Conservation (phyloP, 30 jellyfish, hydroid and myxozoan species). For the Hydractinia echinata region DNA sequence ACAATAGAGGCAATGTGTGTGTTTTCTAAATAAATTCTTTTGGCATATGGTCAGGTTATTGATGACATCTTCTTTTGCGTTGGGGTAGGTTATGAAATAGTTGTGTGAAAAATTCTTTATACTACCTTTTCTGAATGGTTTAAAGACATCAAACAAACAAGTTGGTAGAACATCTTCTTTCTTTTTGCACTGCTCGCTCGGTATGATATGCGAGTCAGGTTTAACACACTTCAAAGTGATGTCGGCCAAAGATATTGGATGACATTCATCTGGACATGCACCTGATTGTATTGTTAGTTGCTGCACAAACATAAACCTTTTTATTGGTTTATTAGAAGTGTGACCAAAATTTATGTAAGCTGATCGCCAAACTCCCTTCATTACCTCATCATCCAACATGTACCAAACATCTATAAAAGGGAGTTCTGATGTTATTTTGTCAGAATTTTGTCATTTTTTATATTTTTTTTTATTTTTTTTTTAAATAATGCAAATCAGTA, state of each 20-base stretch:
- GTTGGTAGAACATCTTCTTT: conserved; percentile 49
- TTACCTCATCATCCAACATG: conserved; percentile 7
- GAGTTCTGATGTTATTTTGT: too few relatives aligned
- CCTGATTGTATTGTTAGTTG: background rate
- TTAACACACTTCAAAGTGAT: conserved; percentile 56
- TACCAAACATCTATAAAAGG: background rate
- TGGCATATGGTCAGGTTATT: too few relatives aligned
- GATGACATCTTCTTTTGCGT: too few relatives aligned
- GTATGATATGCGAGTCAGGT: conserved; percentile 18
- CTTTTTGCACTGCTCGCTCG: conserved; percentile 41
- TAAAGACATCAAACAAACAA: conserved; percentile 54
- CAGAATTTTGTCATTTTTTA: too few relatives aligned
- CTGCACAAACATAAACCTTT: conserved; percentile 45
- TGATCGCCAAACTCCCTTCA: conserved; percentile 27
- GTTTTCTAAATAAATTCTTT: too few relatives aligned
- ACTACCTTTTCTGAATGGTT: conserved; percentile 67
- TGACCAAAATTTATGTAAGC: conserved; percentile 42
- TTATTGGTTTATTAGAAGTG: conserved; percentile 16
- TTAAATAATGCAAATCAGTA: too few relatives aligned
- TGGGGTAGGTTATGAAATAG: too few relatives aligned
- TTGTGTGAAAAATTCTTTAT: background rate
- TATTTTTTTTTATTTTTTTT: too few relatives aligned
- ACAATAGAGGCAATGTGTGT: too few relatives aligned
- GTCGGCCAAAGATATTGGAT: conserved; percentile 63
- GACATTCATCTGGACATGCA: conserved; percentile 50